Percentiles rank a stretch among this genome's conserved stretches.
Conservation (phyloP, 2,888 invertebrate genomes). For the Amphipyra berbera region DNA sequence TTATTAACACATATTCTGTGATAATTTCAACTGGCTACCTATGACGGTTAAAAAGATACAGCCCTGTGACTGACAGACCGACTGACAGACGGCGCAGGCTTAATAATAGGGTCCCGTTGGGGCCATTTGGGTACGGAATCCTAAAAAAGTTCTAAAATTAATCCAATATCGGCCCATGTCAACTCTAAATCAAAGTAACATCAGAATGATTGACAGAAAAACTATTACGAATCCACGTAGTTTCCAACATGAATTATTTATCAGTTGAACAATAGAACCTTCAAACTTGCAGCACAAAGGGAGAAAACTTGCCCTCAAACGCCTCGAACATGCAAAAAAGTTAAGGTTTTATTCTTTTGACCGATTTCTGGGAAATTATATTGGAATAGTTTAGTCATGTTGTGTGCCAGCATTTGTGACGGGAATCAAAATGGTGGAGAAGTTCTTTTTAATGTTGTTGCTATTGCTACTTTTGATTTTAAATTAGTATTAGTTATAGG, state of each 20-base stretch:
- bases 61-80: no score
- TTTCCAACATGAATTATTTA: conserved; percentile 55
- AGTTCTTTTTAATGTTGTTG: neutral
- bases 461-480: no score
- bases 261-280: conserved; percentile 35
- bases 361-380: conserved; percentile 37
- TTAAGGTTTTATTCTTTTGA: conserved; percentile 46
- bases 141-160: neutral
- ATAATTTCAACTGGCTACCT: no score
- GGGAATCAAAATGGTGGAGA: neutral
- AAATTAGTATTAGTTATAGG: no score
- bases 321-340: conserved; percentile 52
- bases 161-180: conserved; percentile 13
- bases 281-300: conserved; percentile 45
- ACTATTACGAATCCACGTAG: conserved; percentile 38
- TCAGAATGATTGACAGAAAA: conserved; percentile 48
- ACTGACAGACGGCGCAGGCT: no score
- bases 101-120: no score
- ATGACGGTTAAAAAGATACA: no score
- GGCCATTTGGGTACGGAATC: no score
- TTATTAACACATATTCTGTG: no score
- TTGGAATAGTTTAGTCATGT: conserved; percentile 41
- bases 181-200: conserved; percentile 10
- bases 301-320: conserved; percentile 33
- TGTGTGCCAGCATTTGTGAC: conserved; percentile 28